Base-by-base conservation (phyloP, 1,140 invertebrate genomes). In the Bombus soroeensis region DNA sequence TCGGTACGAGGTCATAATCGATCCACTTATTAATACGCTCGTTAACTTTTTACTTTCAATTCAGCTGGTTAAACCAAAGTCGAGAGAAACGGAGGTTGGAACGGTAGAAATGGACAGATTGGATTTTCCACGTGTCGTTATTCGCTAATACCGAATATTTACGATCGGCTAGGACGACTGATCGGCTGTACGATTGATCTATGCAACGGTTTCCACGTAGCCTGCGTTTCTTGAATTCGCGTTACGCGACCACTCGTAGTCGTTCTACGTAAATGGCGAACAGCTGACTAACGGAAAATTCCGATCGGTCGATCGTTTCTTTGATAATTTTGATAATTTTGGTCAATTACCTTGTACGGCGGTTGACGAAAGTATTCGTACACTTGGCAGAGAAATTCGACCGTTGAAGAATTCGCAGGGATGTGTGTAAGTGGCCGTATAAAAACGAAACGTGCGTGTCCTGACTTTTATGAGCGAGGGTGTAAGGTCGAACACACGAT, bases 21-120 rank as follows among this genome's bases (percentile, higher is more conserved):
- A 32, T 28, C 71, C 25, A 4, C 6, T 47, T 41, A 22, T 73
- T 73, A 71, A 71, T 71, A 43, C 22, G 72, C 18, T 43, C 39
- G 43, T 73, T 37, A 73, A 47, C 41, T 47, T 73, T 22, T 47
- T 73, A 73, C n/a, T 15, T 32, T 43, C 72, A 73, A 73, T 73
- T 73, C n/a, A 43, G 15, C 72, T 32, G 39, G 41, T 73, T 47
- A 32, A 47, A 43, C 41, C 41, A n/a, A 73, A 32, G 32, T 32
- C n/a, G 0, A 47, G n/a, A 18, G 39, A 43, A 32, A 22, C 1
- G 18, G 4, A 0, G 18, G 5, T 8, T 8, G 18, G 3, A 32
- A 41, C 13, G 12, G 15, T 3, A 73, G 28, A 28, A 53, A 62
- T 0, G 28, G 25, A 62, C 6, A 47, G 32, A 43, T 22, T 73